These are phyloP conservation scores for Chesias legatella DNA, from an alignment of 2,888 invertebrate genomes.

Conservation along the genomic window DNA sequence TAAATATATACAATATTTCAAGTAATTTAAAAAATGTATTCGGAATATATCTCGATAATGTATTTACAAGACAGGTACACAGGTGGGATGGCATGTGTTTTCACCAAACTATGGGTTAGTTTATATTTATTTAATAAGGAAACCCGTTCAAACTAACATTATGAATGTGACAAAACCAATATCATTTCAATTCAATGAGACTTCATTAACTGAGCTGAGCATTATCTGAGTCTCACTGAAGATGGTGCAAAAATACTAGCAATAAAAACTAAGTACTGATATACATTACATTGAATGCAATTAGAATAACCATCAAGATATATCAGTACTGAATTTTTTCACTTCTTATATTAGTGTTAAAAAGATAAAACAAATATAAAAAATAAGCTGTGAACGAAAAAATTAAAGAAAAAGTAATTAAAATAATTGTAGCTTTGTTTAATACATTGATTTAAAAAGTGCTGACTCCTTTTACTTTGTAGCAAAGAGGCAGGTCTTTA, in stretches of 20 bases:
- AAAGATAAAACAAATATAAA: conserved; percentile 43
- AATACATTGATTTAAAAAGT: conserved; percentile 28
- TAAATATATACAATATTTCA: no score
- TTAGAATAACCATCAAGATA: conserved; percentile 1
- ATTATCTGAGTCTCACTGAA: conserved; percentile 19
- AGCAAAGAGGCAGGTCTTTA: conserved; percentile 45
- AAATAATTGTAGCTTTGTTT: conserved; percentile 38
- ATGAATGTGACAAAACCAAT: conserved; percentile 41
- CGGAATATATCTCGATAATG: neutral
- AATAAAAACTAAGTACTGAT: conserved; percentile 43
- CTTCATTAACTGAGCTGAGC: no score
- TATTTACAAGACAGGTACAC: conserved; percentile 3
- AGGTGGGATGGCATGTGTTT: conserved; percentile 26
- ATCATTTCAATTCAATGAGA: conserved; percentile 34
- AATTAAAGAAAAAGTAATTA: conserved; percentile 35
- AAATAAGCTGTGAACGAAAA: conserved; percentile 75
- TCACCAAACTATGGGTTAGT: conserved; percentile 50
- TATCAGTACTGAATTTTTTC: conserved; percentile 44
- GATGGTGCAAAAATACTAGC: conserved; percentile 45
- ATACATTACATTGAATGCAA: neutral
- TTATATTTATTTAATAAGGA: conserved; percentile 45
- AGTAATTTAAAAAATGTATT: no score
- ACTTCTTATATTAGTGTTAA: conserved; percentile 50
- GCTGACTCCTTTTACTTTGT: conserved; percentile 26
- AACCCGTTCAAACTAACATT: conserved; percentile 48